A percentile compares a stretch with the other conserved stretches of the same genome.
Conservation (phyloP, 2,888 invertebrate species). For the Chesias legatella region DNA sequence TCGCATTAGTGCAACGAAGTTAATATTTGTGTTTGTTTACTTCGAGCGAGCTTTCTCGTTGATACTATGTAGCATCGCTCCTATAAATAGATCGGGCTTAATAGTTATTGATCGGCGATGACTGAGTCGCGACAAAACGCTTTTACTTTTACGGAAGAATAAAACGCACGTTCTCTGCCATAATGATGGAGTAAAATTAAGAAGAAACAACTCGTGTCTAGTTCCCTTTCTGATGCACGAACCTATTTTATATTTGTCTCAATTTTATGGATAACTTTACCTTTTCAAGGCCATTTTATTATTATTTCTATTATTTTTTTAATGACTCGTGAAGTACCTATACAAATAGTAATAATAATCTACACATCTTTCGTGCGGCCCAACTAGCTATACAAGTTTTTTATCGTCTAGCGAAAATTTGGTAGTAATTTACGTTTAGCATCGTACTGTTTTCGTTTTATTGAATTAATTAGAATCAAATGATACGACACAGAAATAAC, state of each 20-base stretch:
- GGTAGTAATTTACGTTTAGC: slow-evolving; percentile 6
- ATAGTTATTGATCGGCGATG: slow-evolving; percentile 42
- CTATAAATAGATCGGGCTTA: slow-evolving; percentile 44
- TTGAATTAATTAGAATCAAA: not conserved
- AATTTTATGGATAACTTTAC: too few relatives aligned
- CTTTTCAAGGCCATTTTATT: too few relatives aligned
- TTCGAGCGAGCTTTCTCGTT: slow-evolving; percentile 39
- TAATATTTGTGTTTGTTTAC: slow-evolving; percentile 62
- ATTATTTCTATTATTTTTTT: too few relatives aligned
- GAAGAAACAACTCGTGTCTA: too few relatives aligned
- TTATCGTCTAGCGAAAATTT: slow-evolving; percentile 31
- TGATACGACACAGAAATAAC: too few relatives aligned
- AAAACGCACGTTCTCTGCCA: not conserved
- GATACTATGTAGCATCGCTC: slow-evolving; percentile 35
- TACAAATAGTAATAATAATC: not conserved
- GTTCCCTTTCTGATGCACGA: too few relatives aligned
- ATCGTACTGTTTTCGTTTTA: not conserved
- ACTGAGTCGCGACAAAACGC: slow-evolving; percentile 14
- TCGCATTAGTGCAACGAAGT: slow-evolving; percentile 53
- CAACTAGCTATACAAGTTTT: slow-evolving; percentile 66
- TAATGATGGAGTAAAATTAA: not conserved
- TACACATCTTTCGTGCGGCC: slow-evolving; percentile 49
- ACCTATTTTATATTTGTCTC: too few relatives aligned
- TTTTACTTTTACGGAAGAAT: slow-evolving; percentile 7
- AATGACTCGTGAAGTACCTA: not conserved